These are phyloP conservation scores for Phrynocephalus vlangalii DNA, from an alignment of 2,797 vertebrate species.

Conservation along the genomic window DNA sequence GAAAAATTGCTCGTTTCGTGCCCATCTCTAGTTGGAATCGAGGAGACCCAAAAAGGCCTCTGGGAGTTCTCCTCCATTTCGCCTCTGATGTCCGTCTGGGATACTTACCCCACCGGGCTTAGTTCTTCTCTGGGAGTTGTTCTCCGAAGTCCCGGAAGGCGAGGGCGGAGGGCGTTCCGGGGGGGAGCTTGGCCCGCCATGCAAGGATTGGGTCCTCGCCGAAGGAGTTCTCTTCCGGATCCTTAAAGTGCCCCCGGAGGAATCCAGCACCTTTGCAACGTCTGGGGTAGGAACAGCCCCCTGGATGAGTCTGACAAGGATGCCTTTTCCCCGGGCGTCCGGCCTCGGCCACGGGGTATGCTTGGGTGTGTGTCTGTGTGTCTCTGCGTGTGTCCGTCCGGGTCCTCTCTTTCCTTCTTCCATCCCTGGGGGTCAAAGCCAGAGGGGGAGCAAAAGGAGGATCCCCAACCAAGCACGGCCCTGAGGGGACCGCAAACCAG, in stretches of 20 bases:
- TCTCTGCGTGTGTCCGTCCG: slow-evolving; percentile 26
- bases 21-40: too few species aligned
- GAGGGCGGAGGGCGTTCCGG: background rate
- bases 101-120: too few species aligned
- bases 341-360: slow-evolving; percentile 12
- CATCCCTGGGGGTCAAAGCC: slow-evolving; percentile 57
- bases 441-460: slow-evolving; percentile 32
- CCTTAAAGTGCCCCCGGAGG: slow-evolving; percentile 1
- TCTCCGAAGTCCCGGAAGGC: background rate
- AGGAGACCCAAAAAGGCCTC: too few species aligned
- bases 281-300: background rate
- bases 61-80: too few species aligned
- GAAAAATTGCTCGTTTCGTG: too few species aligned
- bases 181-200: background rate
- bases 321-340: background rate
- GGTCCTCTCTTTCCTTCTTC: background rate
- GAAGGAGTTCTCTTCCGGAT: background rate
- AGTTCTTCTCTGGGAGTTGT: too few species aligned
- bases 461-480: background rate
- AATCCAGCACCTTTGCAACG: background rate
- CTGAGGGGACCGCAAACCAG: accelerated
- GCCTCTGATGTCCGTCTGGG: too few species aligned
- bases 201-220: too few species aligned
- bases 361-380: too few species aligned
- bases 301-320: too few species aligned